phyloP scores from a whole-genome alignment of 2,888 invertebrate species.

The Chloroclystis v-ata region DNA sequence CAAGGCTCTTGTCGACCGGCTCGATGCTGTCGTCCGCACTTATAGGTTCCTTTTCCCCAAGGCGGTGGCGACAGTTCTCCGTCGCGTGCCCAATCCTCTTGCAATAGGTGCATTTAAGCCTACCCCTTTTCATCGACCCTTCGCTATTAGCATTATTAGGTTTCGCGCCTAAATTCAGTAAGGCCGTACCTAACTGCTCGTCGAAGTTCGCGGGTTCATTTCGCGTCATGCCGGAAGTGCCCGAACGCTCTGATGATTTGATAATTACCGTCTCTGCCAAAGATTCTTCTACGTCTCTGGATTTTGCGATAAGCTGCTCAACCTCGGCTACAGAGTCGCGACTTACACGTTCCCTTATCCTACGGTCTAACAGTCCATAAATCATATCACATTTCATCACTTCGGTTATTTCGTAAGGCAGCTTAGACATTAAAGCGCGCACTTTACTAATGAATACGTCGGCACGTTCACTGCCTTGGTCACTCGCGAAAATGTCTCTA shows the following conservation, averaged over 20 bases:
- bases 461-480: constrained; percentile 6
- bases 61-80: neutral
- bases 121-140: neutral
- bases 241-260: too few species aligned
- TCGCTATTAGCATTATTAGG: neutral
- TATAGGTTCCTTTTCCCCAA: neutral
- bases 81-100: neutral
- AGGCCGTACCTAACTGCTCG: neutral
- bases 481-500: constrained; percentile 13
- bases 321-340: neutral
- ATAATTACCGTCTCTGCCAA: neutral
- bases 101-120: neutral
- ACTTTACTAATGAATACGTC: constrained; percentile 3
- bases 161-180: neutral
- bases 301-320: neutral
- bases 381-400: constrained; percentile 3
- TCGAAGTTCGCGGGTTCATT: neutral
- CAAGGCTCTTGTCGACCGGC: neutral
- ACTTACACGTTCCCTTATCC: too few species aligned
- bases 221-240: too few species aligned
- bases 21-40: neutral
- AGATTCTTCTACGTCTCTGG: constrained; percentile 1
- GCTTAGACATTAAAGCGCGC: neutral
- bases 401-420: neutral
- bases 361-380: constrained; percentile 1